Conservation (phyloP, 2,113 vertebrate species). For the Macaca nemestrina region DNA sequence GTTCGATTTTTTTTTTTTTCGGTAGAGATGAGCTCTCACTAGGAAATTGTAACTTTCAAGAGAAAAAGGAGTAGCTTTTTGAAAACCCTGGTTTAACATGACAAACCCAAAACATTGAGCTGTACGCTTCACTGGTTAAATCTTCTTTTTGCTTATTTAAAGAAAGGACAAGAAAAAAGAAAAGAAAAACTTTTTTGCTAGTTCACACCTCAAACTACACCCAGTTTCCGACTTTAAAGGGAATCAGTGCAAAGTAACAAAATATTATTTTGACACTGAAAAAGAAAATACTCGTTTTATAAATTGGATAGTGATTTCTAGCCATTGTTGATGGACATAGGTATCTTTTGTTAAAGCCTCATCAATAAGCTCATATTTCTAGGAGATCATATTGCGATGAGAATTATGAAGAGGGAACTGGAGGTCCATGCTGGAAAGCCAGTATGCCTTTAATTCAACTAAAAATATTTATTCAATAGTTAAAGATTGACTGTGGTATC, state of each 20-base stretch:
- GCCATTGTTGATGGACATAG: not conserved
- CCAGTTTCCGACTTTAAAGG: not conserved
- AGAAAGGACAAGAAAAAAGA: not conserved
- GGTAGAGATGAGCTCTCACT: no score
- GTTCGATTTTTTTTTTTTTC: no score
- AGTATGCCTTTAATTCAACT: not conserved
- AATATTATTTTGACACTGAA: slow-evolving; percentile 32
- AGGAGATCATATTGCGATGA: not conserved
- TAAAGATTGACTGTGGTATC: not conserved
- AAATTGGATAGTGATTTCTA: slow-evolving; percentile 17
- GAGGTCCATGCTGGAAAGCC: not conserved
- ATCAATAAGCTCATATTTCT: slow-evolving; percentile 9
- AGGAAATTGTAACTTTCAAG: slow-evolving; percentile 23
- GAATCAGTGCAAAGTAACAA: slow-evolving; percentile 1
- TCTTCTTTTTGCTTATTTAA: slow-evolving; percentile 10
- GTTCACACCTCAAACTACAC: slow-evolving; percentile 1
- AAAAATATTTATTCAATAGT: not conserved
- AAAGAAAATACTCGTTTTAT: not conserved
- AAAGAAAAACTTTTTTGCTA: not conserved
- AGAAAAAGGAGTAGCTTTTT: not conserved
- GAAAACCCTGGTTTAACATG: not conserved
- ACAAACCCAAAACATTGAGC: not conserved
- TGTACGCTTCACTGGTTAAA: not conserved
- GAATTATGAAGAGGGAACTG: not conserved
- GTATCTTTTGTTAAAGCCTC: slow-evolving; percentile 13